Percentiles rank a stretch among this genome's conserved stretches.
These are phyloP conservation scores for honey bee (Apis mellifera) DNA, from an alignment of 1,140 invertebrate species.

Conservation along the genomic window DNA sequence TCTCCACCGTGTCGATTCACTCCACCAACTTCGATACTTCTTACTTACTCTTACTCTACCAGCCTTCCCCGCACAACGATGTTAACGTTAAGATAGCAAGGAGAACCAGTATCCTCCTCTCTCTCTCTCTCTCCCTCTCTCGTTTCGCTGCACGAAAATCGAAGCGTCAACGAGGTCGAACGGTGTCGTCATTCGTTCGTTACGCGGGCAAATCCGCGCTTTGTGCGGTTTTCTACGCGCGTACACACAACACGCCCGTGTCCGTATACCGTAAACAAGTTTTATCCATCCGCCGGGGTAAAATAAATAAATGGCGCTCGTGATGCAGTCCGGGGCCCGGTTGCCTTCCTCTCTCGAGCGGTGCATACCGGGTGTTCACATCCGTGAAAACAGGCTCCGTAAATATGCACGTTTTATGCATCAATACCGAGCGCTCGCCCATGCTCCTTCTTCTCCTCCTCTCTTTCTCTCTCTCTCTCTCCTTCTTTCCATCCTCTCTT, in stretches of 20 bases:
- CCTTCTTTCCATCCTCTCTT: slow-evolving; percentile 20
- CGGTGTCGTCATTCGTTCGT: slow-evolving; percentile 59
- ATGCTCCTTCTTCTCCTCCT: slow-evolving; percentile 43
- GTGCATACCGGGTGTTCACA: slow-evolving; percentile 79
- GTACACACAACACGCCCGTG: slow-evolving; percentile 3
- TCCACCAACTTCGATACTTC: background rate
- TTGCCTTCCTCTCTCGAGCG: slow-evolving; percentile 65
- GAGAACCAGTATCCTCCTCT: too few relatives aligned
- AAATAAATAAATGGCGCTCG: slow-evolving; percentile 78
- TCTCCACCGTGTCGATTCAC: background rate
- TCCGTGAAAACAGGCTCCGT: slow-evolving; percentile 80
- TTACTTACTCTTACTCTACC: too few relatives aligned
- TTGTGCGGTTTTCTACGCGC: slow-evolving; percentile 44
- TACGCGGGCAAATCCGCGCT: slow-evolving; percentile 45
- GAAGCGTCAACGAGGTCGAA: slow-evolving; percentile 37
- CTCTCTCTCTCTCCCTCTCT: too few relatives aligned
- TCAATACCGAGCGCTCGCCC: slow-evolving; percentile 67
- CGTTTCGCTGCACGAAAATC: slow-evolving; percentile 24
- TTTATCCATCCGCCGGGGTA: slow-evolving; percentile 74
- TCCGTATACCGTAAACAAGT: slow-evolving; percentile 74
- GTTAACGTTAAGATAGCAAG: background rate
- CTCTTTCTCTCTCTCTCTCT: background rate
- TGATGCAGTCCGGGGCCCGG: slow-evolving; percentile 62
- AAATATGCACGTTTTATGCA: slow-evolving; percentile 79
- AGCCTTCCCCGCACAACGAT: background rate